Base-by-base conservation (phyloP, 2,888 invertebrate species). In the Drosophila melanosoma region DNA sequence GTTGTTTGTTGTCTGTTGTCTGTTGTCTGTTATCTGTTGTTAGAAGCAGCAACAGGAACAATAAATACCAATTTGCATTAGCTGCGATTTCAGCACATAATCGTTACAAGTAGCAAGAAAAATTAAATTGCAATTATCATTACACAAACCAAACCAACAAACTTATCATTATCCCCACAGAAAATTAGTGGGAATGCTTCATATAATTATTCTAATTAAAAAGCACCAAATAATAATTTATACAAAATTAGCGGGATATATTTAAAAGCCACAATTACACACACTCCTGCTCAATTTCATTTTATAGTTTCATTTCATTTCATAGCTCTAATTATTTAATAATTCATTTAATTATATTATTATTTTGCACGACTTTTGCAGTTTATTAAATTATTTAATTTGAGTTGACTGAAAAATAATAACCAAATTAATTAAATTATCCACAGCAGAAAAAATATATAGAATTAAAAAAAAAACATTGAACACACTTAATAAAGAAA, bases 11-110 rank as follows among this genome's bases (percentile, higher is more conserved):
- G 60, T 76, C 71, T 26, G 20, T 23, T 35, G 23, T 29, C 71
- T 38, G 36, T 62, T 61, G 68, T 76, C 72, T 65, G 73, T 68
- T 74, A 63, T 76, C 71, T 26, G 20, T 23, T 35, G 23, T 29
- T 29, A 29, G 6, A 6, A 29, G 70, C 54, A 59, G 56, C 51
- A 59, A 29, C 33, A 56, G 48, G 45, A 57, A 54, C 36, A 65
- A 64, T 57, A 56, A 53, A 65, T 54, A 65, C 49, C 59, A 78
- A 36, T 54, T 54, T 73, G 58, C 68, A 60, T 38, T 58, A 68
- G 32, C 51, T 51, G 33, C 42, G 61, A 63, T 63, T 63, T 53
- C 26, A 38, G 48, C n/a, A n/a, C n/a, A n/a, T n/a, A n/a, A n/a
- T n/a, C n/a, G n/a, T n/a, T n/a, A n/a, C n/a, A n/a, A n/a, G n/a